phyloP scores from a whole-genome alignment of 2,888 invertebrate genomes.

The Cistogaster globosa region DNA sequence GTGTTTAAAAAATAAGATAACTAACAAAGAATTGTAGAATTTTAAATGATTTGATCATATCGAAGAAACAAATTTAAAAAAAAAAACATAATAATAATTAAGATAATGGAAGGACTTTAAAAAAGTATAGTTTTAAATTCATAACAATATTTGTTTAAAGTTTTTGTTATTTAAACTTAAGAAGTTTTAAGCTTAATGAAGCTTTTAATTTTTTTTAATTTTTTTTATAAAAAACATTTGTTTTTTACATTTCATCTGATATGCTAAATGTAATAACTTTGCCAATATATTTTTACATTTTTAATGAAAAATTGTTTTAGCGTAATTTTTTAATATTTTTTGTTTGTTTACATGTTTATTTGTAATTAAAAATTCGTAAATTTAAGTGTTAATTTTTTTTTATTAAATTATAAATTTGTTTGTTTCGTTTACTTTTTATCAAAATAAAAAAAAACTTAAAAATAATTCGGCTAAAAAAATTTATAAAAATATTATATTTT shows the following conservation, averaged over 20 bases:
- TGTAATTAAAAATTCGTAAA: neutral
- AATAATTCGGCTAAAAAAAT: constrained; percentile 61
- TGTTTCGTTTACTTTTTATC: constrained; percentile 61
- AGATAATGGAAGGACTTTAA: constrained; percentile 52
- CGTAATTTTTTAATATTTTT: neutral
- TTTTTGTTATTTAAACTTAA: constrained; percentile 57
- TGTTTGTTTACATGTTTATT: constrained; percentile 11
- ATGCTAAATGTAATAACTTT: constrained; percentile 63
- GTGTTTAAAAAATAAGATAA: constrained; percentile 61
- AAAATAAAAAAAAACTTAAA: constrained; percentile 57
- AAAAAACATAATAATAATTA: constrained; percentile 22
- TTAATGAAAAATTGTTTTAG: constrained; percentile 26
- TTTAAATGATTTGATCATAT: constrained; percentile 61
- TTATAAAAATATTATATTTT: constrained; percentile 47
- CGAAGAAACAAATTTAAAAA: constrained; percentile 38
- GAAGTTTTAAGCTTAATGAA: constrained; percentile 63
- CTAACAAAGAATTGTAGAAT: constrained; percentile 44
- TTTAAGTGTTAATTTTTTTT: constrained; percentile 43
- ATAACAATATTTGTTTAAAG: constrained; percentile 35
- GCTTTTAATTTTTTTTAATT: constrained; percentile 46
- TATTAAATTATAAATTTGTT: constrained; percentile 32
- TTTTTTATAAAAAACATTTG: constrained; percentile 46
- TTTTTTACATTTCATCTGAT: constrained; percentile 43
- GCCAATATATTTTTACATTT: constrained; percentile 15
- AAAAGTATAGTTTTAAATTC: constrained; percentile 30